Evolutionary conservation across 2,888 invertebrate species (phyloP).

Genomic region (Galerucella calmariensis): DNA sequence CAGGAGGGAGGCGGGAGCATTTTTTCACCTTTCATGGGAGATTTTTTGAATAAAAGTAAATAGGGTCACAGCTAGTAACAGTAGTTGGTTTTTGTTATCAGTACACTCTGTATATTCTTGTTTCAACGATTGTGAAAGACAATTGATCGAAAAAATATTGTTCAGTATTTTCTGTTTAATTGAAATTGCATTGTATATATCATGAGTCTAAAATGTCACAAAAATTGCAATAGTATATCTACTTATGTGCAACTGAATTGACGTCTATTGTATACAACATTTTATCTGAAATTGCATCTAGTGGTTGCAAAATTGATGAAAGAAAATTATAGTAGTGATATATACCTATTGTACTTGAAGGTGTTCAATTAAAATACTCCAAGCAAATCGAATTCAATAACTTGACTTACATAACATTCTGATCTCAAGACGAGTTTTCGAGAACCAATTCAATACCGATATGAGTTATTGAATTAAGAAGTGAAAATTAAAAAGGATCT

Average conservation of each 20-base stretch:
- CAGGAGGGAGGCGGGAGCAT: too few species aligned
- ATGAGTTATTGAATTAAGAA: not conserved
- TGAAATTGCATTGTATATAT: conserved; percentile 5
- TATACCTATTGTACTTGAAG: conserved; percentile 10
- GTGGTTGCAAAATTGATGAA: conserved; percentile 1
- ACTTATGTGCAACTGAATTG: conserved; percentile 17
- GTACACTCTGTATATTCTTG: not conserved
- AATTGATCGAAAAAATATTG: not conserved
- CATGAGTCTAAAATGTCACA: conserved; percentile 6
- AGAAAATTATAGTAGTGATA: conserved; percentile 8
- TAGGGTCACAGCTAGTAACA: too few species aligned
- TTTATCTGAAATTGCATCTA: conserved; percentile 16
- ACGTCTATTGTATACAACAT: conserved; percentile 6
- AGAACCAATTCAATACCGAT: not conserved
- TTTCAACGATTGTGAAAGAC: not conserved
- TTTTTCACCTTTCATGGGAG: too few species aligned
- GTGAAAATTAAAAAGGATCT: not conserved
- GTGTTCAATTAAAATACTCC: conserved; percentile 13
- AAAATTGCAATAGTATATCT: conserved; percentile 9
- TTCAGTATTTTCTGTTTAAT: conserved; percentile 2
- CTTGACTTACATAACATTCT: conserved; percentile 2
- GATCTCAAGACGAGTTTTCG: not conserved
- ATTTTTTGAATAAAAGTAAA: too few species aligned
- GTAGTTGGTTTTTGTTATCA: too few species aligned
- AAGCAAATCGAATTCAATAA: conserved; percentile 5